Conservation (phyloP, 2,888 invertebrate species). For the Agrochola litura region DNA sequence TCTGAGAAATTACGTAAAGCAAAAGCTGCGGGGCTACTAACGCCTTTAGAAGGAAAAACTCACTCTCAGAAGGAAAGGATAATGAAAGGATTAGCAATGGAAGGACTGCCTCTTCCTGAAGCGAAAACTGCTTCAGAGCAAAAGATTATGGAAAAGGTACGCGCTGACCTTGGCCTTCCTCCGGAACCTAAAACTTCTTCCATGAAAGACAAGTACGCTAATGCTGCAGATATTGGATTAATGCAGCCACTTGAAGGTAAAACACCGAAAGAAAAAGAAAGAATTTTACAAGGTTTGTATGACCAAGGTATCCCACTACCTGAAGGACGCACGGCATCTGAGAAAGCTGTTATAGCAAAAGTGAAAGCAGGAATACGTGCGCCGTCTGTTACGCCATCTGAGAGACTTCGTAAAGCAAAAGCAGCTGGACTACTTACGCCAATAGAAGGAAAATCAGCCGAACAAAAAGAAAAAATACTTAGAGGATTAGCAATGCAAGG, state of each 20-base stretch:
- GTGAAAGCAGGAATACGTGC: background rate
- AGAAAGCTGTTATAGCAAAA: background rate
- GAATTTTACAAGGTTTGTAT: conserved; percentile 11
- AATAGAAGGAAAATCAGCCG: background rate
- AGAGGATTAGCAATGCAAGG: conserved; percentile 6
- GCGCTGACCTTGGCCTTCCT: no score
- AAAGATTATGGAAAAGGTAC: no score
- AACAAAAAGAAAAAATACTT: background rate
- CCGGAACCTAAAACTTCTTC: no score
- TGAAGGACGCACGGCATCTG: conserved; percentile 10
- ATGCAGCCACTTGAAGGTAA: conserved; percentile 18
- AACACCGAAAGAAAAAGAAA: conserved; percentile 5
- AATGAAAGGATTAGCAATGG: background rate
- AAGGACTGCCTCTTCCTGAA: background rate
- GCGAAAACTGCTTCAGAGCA: background rate
- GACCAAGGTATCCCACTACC: conserved; percentile 10
- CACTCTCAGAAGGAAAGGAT: background rate
- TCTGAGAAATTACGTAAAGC: conserved; percentile 1
- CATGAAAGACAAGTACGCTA: conserved; percentile 4
- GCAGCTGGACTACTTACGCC: background rate
- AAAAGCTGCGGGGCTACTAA: background rate
- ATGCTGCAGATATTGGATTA: conserved; percentile 13
- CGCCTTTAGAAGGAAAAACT: background rate
- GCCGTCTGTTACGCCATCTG: background rate
- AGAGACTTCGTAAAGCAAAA: background rate